Evolutionary conservation across 2,113 vertebrate genomes (phyloP).

Genomic region (Silurus meridionalis): DNA sequence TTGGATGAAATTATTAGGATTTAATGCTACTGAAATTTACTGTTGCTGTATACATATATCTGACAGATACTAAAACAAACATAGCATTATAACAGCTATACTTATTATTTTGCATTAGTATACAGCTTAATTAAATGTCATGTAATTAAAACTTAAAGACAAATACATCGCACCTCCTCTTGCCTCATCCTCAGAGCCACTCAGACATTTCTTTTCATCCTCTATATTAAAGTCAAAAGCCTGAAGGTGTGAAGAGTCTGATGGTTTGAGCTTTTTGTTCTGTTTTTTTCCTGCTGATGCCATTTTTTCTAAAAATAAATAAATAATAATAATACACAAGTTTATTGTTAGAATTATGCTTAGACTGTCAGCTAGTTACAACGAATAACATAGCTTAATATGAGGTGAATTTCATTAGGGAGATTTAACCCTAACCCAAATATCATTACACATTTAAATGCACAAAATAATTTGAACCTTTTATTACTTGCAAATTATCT

Average conservation of each 20-base stretch:
- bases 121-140: conserved; percentile 4
- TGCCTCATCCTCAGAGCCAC: conserved; percentile 64
- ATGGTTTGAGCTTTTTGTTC: conserved; percentile 58
- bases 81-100: not conserved
- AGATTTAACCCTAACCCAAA: not conserved
- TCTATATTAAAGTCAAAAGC: conserved; percentile 62
- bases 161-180: conserved; percentile 54
- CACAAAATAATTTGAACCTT: not conserved
- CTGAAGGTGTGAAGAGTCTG: conserved; percentile 44
- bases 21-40: not conserved
- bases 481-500: not conserved
- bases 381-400: not conserved
- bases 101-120: not conserved
- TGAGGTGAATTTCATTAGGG: not conserved
- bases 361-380: not conserved
- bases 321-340: not conserved
- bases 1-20: not conserved
- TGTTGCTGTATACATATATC: not conserved
- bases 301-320: conserved; percentile 53
- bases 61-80: not conserved
- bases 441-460: not conserved
- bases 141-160: not conserved
- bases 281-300: conserved; percentile 58
- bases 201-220: conserved; percentile 60
- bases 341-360: too few relatives aligned